phyloP scores from a whole-genome alignment of 2,888 invertebrate species.

The Isoperla grammatica region DNA sequence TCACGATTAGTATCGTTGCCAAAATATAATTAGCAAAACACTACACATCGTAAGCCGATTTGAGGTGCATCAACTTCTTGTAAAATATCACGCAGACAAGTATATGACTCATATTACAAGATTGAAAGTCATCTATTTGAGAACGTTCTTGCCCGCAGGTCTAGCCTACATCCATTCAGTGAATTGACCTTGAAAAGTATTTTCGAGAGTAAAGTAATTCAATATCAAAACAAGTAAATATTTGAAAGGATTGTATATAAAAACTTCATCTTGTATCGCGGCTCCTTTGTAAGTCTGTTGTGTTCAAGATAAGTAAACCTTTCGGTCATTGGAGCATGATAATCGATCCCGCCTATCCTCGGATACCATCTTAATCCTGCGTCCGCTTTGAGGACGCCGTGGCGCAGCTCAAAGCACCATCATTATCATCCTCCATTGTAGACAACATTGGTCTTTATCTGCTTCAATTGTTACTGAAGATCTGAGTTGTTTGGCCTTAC shows the following conservation, averaged over 20 bases:
- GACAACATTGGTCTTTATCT: constrained; percentile 7
- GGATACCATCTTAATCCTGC: not conserved
- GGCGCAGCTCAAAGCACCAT: not conserved
- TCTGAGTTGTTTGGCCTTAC: too few relatives aligned
- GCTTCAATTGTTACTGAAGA: constrained; percentile 3
- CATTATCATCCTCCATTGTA: not conserved
- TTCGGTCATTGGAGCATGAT: constrained; percentile 12
- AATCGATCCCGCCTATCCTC: constrained; percentile 5
- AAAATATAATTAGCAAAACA: too few relatives aligned
- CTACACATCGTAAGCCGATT: too few relatives aligned
- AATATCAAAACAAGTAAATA: constrained; percentile 17
- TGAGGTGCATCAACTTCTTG: too few relatives aligned
- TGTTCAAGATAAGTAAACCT: constrained; percentile 9
- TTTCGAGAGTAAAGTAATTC: constrained; percentile 13
- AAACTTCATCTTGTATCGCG: constrained; percentile 5
- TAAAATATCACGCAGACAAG: too few relatives aligned
- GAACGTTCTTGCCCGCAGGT: too few relatives aligned
- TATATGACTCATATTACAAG: too few relatives aligned
- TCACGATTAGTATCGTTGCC: too few relatives aligned
- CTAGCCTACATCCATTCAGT: not conserved
- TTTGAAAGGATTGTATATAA: constrained; percentile 14
- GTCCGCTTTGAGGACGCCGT: not conserved
- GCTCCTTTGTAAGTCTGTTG: constrained; percentile 3
- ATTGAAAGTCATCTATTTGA: too few relatives aligned
- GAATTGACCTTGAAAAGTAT: not conserved